phyloP scores from a whole-genome alignment of 2,888 invertebrate genomes.

The Argyresthia goedartella region DNA sequence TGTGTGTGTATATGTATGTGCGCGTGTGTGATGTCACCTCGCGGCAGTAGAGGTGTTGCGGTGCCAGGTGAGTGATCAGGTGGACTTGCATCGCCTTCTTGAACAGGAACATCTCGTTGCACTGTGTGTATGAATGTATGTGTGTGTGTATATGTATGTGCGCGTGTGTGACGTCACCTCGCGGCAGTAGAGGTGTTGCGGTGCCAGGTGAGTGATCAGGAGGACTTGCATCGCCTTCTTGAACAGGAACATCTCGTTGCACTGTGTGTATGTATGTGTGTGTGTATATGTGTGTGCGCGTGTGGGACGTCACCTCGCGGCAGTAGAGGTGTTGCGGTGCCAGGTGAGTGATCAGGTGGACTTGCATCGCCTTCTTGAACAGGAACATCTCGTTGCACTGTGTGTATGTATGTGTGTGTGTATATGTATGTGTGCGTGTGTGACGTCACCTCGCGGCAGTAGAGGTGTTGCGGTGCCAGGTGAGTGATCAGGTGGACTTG shows the following conservation, averaged over 20 bases:
- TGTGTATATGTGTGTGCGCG: neutral
- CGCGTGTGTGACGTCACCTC: no score
- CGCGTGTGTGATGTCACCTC: no score
- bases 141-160: no score
- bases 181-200: no score
- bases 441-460: constrained; percentile 39
- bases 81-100: no score
- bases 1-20: no score
- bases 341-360: constrained; percentile 44
- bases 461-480: constrained; percentile 35
- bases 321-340: constrained; percentile 44
- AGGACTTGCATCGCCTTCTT: neutral
- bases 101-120: no score
- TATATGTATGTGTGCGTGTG: neutral
- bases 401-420: neutral
- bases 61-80: no score
- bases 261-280: no score
- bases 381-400: constrained; percentile 42
- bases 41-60: no score
- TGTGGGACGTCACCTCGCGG: constrained; percentile 26
- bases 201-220: no score
- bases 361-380: constrained; percentile 51
- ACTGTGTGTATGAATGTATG: no score
- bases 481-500: constrained; percentile 46
- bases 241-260: neutral